A percentile compares a stretch with the other conserved stretches of the same genome.
These are phyloP conservation scores for Triops longicaudatus DNA, from an alignment of 1,140 invertebrate species.

Conservation along the genomic window DNA sequence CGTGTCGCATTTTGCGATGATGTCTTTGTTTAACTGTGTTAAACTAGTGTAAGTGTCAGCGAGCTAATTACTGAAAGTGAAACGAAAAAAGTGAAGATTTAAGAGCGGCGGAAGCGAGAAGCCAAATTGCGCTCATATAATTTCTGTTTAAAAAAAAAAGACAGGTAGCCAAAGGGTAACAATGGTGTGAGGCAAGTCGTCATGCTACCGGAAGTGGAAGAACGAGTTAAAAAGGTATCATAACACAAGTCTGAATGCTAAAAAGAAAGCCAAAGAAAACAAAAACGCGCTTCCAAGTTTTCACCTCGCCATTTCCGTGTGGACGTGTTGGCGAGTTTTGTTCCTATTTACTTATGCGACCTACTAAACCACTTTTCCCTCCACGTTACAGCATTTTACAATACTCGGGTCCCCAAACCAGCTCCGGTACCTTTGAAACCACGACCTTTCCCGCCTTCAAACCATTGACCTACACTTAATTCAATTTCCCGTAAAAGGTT, in stretches of 20 bases:
- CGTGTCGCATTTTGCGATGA: too few relatives aligned
- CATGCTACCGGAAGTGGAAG: background rate
- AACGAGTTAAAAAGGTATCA: background rate
- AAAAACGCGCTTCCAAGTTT: background rate
- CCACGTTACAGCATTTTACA: background rate
- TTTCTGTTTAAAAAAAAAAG: background rate
- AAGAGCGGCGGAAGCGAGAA: background rate
- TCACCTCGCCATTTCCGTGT: slow-evolving; percentile 3
- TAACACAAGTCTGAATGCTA: background rate
- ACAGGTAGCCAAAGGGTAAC: background rate
- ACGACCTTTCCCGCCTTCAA: background rate
- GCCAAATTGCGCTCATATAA: background rate
- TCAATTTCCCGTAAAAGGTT: too few relatives aligned
- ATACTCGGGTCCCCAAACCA: too few relatives aligned
- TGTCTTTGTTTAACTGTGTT: too few relatives aligned
- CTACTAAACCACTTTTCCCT: slow-evolving; percentile 7
- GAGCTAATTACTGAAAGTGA: too few relatives aligned
- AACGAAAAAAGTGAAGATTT: background rate
- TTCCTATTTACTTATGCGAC: background rate
- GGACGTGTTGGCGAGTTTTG: background rate
- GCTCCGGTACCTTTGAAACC: background rate
- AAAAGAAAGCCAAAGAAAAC: background rate
- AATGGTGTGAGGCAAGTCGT: background rate
- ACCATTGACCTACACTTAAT: too few relatives aligned
- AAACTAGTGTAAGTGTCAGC: background rate